Conservation (phyloP, 2,113 vertebrate species). For the Patagioenas fasciata region DNA sequence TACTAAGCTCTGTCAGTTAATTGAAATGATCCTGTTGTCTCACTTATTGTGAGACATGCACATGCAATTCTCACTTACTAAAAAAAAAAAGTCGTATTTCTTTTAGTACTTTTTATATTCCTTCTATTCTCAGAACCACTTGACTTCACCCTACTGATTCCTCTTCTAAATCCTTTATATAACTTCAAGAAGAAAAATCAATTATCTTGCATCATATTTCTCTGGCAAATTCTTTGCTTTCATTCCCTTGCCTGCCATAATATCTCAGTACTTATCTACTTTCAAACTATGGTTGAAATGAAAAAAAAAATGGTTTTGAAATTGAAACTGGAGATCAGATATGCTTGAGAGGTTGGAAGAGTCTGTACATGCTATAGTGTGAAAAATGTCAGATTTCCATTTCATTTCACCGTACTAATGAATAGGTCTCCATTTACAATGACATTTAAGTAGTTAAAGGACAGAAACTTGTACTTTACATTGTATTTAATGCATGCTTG, state of each 20-base stretch:
- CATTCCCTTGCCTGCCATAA: background rate
- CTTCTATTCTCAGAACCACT: background rate
- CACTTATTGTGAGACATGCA: background rate
- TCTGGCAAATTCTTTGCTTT: slow-evolving; percentile 25
- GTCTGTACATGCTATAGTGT: background rate
- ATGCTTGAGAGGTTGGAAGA: background rate
- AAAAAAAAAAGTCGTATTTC: background rate
- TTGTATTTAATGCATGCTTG: slow-evolving; percentile 59
- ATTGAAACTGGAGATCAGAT: background rate
- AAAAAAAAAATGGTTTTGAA: background rate
- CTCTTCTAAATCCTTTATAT: slow-evolving; percentile 12
- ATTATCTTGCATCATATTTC: background rate
- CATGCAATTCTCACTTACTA: slow-evolving; percentile 9
- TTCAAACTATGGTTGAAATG: slow-evolving; percentile 9
- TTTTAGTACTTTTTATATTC: slow-evolving; percentile 1
- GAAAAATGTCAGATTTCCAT: slow-evolving; percentile 38
- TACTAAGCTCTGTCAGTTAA: background rate
- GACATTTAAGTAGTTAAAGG: slow-evolving; percentile 29
- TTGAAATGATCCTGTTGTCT: background rate
- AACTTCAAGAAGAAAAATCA: slow-evolving; percentile 27
- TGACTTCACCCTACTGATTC: background rate
- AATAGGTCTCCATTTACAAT: slow-evolving; percentile 53
- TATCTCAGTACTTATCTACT: background rate
- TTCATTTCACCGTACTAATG: slow-evolving; percentile 61
- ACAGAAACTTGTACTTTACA: slow-evolving; percentile 15